Percentiles rank a stretch among this genome's conserved stretches.
Evolutionary conservation across 2,113 vertebrate species (phyloP).

Genomic region (Nematolebias whitei): DNA sequence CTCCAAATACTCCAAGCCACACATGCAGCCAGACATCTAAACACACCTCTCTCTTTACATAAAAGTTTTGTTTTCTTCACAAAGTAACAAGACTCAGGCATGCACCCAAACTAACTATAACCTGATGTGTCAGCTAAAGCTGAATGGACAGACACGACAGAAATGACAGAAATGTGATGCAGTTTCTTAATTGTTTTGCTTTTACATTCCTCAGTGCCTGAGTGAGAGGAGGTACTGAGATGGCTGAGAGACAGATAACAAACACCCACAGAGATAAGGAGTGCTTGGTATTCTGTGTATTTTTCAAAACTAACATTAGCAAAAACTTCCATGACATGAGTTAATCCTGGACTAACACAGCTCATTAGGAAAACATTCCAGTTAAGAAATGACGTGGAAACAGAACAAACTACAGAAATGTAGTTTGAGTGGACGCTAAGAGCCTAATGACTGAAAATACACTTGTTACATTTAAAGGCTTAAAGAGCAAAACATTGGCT

Average conservation of each 20-base stretch:
- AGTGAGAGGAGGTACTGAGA: conserved; percentile 12
- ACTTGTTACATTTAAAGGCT: too few species aligned
- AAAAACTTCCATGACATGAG: conserved; percentile 12
- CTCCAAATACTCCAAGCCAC: conserved; percentile 26
- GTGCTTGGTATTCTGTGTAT: conserved; percentile 28
- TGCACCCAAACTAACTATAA: conserved; percentile 19
- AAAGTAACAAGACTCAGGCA: background rate
- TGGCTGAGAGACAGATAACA: conserved; percentile 19
- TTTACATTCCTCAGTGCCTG: conserved; percentile 14
- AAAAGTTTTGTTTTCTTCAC: conserved; percentile 7
- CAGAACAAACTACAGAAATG: conserved; percentile 4
- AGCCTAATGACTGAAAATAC: too few species aligned
- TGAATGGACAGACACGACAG: conserved; percentile 9
- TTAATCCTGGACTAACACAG: background rate
- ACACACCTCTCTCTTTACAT: conserved; percentile 30
- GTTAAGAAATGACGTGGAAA: conserved; percentile 32
- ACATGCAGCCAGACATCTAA: conserved; percentile 4
- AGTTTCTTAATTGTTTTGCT: conserved; percentile 55
- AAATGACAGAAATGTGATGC: conserved; percentile 34
- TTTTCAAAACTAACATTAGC: conserved; percentile 11
- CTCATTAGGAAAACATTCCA: conserved; percentile 17
- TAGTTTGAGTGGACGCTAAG: too few species aligned
- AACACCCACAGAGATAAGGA: conserved; percentile 28
- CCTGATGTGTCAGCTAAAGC: conserved; percentile 16
- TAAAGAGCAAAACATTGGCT: too few species aligned